Conservation (phyloP, 2,888 invertebrate genomes). For the Clepsis dumicolana region DNA sequence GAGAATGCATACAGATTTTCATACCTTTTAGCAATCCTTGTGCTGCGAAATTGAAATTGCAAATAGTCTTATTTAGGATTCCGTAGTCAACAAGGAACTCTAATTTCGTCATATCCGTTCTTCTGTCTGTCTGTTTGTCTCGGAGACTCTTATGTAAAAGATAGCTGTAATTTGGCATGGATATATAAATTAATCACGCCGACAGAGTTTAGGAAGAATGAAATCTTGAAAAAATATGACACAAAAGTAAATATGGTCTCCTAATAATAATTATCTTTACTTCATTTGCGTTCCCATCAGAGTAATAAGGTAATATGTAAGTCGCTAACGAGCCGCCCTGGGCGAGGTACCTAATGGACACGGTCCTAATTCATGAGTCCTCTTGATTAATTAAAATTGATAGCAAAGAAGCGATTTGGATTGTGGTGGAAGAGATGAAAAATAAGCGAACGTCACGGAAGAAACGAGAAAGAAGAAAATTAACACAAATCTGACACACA, state of each 20-base stretch:
- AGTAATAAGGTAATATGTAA: constrained; percentile 7
- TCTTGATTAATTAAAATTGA: constrained; percentile 44
- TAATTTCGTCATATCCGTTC: too few relatives aligned
- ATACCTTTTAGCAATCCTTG: neutral
- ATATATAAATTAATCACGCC: too few relatives aligned
- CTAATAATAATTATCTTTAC: neutral
- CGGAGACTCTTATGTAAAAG: neutral
- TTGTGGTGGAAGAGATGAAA: neutral
- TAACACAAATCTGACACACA: too few relatives aligned
- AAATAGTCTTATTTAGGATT: too few relatives aligned
- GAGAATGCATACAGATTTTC: constrained; percentile 10
- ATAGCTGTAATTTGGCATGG: too few relatives aligned
- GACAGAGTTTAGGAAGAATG: too few relatives aligned
- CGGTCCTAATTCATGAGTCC: constrained; percentile 26
- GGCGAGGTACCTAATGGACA: constrained; percentile 9
- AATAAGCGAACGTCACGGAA: neutral
- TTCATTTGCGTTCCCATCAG: neutral
- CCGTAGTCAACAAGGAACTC: too few relatives aligned
- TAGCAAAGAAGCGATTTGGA: constrained; percentile 22
- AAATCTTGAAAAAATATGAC: too few relatives aligned
- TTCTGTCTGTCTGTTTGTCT: too few relatives aligned
- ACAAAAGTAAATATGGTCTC: too few relatives aligned
- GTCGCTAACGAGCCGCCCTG: constrained; percentile 20
- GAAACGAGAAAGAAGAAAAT: too few relatives aligned
- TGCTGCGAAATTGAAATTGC: neutral